Conservation (phyloP, 2,113 vertebrate genomes). For the Chloropsis hardwickii region DNA sequence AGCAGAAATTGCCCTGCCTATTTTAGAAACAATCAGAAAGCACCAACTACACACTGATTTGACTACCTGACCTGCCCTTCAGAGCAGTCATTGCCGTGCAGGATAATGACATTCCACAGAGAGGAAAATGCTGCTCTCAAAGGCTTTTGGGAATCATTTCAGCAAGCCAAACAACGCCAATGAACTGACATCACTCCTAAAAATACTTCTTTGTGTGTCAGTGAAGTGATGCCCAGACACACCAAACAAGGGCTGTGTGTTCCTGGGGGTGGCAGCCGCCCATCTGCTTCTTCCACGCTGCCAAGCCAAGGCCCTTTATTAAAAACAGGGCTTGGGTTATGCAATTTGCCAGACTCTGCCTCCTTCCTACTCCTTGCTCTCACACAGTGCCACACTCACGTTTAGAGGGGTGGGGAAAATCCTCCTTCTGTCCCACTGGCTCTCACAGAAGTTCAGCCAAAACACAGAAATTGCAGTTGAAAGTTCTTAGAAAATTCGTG, state of each 20-base stretch:
- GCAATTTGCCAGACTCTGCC: not conserved
- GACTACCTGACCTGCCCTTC: constrained; percentile 27
- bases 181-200: constrained; percentile 7
- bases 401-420: not conserved
- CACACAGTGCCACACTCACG: accelerated
- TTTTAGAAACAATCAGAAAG: constrained; percentile 44
- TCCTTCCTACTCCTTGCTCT: not conserved
- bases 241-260: constrained; percentile 18
- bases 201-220: constrained; percentile 8
- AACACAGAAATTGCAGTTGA: not conserved
- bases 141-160: constrained; percentile 1
- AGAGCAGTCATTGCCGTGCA: not conserved
- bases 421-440: not conserved
- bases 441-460: not conserved
- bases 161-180: not conserved
- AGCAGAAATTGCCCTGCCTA: constrained; percentile 29
- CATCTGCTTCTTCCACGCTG: not conserved
- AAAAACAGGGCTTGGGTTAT: not conserved
- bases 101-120: not conserved
- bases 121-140: not conserved
- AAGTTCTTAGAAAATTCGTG: not conserved
- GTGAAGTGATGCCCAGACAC: not conserved
- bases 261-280: not conserved
- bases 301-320: not conserved
- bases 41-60: constrained; percentile 21